Percentiles rank a stretch among this genome's conserved stretches.
phyloP scores from a whole-genome alignment of 2,113 vertebrate species.

The Argyrosomus japonicus region DNA sequence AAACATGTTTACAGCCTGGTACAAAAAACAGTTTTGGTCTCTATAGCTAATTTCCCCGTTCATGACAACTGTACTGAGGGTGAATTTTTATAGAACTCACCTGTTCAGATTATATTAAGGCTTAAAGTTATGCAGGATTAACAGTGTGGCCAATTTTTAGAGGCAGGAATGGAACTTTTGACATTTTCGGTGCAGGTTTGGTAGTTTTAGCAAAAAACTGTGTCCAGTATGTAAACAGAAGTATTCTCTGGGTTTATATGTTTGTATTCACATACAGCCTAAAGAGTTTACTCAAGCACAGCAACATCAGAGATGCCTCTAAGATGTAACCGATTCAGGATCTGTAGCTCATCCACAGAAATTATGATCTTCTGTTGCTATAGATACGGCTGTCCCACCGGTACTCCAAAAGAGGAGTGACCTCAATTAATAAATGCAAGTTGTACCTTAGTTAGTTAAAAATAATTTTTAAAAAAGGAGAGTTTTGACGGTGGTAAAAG shows the following conservation, averaged over 20 bases:
- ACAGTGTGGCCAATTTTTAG: too few species aligned
- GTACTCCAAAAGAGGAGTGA: slow-evolving; percentile 63
- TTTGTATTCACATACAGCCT: slow-evolving; percentile 9
- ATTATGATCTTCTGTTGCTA: slow-evolving; percentile 73
- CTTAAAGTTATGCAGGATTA: too few species aligned
- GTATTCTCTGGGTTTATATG: background rate
- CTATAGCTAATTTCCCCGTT: too few species aligned
- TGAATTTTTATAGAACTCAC: too few species aligned
- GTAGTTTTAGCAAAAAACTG: too few species aligned
- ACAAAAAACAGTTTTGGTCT: too few species aligned
- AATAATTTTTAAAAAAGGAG: slow-evolving; percentile 7
- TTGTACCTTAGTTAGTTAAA: slow-evolving; percentile 36
- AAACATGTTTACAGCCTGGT: too few species aligned
- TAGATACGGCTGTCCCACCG: slow-evolving; percentile 74
- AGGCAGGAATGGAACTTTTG: background rate
- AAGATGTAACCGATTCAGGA: slow-evolving; percentile 32
- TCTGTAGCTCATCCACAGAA: too few species aligned
- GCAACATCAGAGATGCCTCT: slow-evolving; percentile 66
- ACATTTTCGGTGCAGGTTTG: too few species aligned
- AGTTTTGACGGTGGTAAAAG: background rate
- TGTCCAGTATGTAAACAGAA: background rate
- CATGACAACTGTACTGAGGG: too few species aligned
- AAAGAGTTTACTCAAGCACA: slow-evolving; percentile 58
- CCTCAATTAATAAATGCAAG: slow-evolving; percentile 67
- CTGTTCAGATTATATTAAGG: too few species aligned